Evolutionary conservation across 2,888 invertebrate species (phyloP), one percentile per base, ranked within the genome.

Genomic region (Caenorhabditis sp.): DNA sequence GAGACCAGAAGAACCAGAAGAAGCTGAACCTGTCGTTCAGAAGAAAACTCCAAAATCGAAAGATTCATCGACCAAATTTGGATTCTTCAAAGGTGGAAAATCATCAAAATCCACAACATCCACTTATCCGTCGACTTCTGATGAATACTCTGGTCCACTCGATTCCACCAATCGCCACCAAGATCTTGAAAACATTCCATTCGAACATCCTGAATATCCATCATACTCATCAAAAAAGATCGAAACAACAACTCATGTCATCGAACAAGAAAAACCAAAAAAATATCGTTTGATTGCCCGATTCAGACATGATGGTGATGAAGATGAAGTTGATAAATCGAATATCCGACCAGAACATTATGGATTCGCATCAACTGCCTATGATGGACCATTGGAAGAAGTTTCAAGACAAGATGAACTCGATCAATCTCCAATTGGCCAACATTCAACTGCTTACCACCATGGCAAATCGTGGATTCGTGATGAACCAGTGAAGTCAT

Each of bases 351-450:
- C 71, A n/a, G 66, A 59, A 19, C 19, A 27, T 2, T 76, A 77
- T 24, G 58, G 43, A 5, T 67, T 74, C 50, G n/a, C 63, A 1
- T 51, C 69, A 1, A 53, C 58, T 5, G 54, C 60, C 21, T 78
- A 76, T 54, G 70, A 73, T 23, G 78, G 78, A 31, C 68, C 69
- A 1, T 59, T 79, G 10, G 75, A 79, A 12, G 70, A 69, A 23
- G 53, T 61, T 1, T 31, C 19, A 1, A 57, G 55, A 24, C 31
- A 58, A 1, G 21, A 14, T 8, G 79, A 79, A 58, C 12, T 75
- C 0, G 68, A 60, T 3, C 55, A 63, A 2, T 31, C 50, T 19
- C 69, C 76, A 8, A 54, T 78, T n/a, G 36, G 5, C 1, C 67
- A 77, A 1, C 55, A 68, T 58, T 65, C 77, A 17, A 31, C 62